Evolutionary conservation across 2,888 invertebrate species (phyloP).

Genomic region (Drosophila pegasa): DNA sequence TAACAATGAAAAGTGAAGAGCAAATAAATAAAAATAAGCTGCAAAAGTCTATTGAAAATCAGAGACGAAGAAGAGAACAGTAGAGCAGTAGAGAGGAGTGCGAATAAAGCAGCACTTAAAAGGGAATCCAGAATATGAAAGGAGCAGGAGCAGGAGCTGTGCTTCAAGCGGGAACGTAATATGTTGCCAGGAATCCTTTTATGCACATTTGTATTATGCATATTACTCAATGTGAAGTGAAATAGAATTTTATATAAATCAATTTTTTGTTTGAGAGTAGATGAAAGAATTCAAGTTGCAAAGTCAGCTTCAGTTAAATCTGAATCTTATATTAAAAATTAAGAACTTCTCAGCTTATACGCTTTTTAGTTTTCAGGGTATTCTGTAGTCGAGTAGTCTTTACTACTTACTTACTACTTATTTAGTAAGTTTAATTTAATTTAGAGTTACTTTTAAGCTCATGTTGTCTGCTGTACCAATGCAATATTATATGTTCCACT

Average conservation of each 20-base stretch:
- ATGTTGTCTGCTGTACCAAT: not conserved
- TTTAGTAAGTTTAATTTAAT: too few relatives aligned
- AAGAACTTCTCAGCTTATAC: too few relatives aligned
- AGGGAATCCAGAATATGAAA: not conserved
- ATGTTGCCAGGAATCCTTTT: constrained; percentile 17
- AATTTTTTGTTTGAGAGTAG: not conserved
- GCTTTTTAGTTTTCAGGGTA: not conserved
- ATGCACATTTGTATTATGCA: not conserved
- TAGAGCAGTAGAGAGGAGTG: not conserved
- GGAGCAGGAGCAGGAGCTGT: not conserved
- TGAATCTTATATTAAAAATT: not conserved
- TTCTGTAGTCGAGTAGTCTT: too few relatives aligned
- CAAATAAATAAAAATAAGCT: constrained; percentile 72
- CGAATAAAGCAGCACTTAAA: constrained; percentile 2
- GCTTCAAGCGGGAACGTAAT: constrained; percentile 2
- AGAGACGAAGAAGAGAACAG: constrained; percentile 10
- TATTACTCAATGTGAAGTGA: not conserved
- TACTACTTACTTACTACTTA: too few relatives aligned
- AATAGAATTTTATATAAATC: not conserved
- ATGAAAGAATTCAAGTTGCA: not conserved
- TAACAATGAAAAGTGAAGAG: constrained; percentile 64
- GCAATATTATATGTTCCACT: constrained; percentile 16
- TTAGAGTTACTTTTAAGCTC: not conserved
- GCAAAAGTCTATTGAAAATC: constrained; percentile 45
- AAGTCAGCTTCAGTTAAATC: not conserved